Percentiles rank a stretch among this genome's conserved stretches.
Conservation (phyloP, 2,113 vertebrate species). For the Misgurnus anguillicaudatus region DNA sequence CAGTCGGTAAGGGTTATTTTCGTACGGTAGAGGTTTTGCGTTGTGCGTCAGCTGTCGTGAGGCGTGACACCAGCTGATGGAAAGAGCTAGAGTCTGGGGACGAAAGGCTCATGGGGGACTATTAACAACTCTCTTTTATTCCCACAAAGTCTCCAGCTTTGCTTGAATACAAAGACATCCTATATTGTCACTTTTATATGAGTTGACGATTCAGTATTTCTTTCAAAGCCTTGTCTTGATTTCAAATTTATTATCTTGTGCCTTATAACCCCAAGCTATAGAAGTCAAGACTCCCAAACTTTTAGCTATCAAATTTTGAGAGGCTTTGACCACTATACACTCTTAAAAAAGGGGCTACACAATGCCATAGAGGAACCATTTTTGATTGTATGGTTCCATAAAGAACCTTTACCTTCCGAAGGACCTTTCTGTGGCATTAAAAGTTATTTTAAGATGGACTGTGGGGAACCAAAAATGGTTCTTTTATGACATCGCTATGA, state of each 20-base stretch:
- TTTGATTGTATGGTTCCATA: too few species aligned
- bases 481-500: too few species aligned
- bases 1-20: conserved; percentile 33
- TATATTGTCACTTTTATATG: background rate
- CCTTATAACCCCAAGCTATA: too few species aligned
- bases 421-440: too few species aligned
- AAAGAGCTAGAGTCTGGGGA: conserved; percentile 62
- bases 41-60: conserved; percentile 68
- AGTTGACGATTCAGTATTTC: background rate
- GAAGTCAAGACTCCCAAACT: too few species aligned
- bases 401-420: too few species aligned
- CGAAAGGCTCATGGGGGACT: conserved; percentile 15
- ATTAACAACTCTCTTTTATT: background rate
- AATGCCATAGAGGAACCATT: too few species aligned
- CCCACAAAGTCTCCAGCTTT: background rate
- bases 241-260: too few species aligned
- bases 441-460: too few species aligned
- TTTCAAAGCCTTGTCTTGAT: too few species aligned
- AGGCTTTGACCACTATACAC: background rate
- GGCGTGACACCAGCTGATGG: conserved; percentile 70
- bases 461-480: too few species aligned
- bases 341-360: too few species aligned
- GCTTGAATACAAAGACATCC: background rate
- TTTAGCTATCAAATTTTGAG: background rate
- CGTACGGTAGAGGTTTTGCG: conserved; percentile 7